A percentile compares a stretch with the other conserved stretches of the same genome.
Conservation (phyloP, 1,140 invertebrate genomes). For the Dinoponera quadriceps region DNA sequence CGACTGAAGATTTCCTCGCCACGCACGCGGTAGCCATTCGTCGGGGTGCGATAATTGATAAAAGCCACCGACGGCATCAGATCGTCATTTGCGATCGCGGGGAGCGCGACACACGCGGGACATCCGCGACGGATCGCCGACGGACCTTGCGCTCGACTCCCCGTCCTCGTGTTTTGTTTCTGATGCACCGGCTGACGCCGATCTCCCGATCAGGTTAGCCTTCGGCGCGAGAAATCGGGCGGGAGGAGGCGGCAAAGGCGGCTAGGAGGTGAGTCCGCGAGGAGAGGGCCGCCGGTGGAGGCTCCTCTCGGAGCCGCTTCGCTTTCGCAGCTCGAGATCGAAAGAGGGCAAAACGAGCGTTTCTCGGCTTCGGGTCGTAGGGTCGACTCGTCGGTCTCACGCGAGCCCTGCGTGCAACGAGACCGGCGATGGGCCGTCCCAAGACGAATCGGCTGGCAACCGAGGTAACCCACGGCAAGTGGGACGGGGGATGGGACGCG, state of each 20-base stretch:
- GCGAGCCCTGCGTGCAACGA: slow-evolving; percentile 75
- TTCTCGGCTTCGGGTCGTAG: slow-evolving; percentile 77
- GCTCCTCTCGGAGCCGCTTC: not conserved
- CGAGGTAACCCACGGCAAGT: slow-evolving; percentile 69
- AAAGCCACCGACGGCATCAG: not conserved
- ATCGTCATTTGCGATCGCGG: not conserved
- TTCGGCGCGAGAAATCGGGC: slow-evolving; percentile 55
- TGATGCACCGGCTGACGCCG: slow-evolving; percentile 28
- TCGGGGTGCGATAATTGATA: not conserved
- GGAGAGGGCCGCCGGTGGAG: slow-evolving; percentile 35
- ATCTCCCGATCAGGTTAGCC: slow-evolving; percentile 47
- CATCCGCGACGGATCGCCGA: not conserved
- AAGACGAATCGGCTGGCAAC: slow-evolving; percentile 73
- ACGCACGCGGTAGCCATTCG: not conserved
- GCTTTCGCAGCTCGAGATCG: slow-evolving; percentile 59
- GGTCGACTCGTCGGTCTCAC: slow-evolving; percentile 78
- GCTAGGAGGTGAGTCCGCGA: slow-evolving; percentile 34
- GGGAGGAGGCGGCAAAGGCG: slow-evolving; percentile 34
- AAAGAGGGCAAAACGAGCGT: slow-evolving; percentile 74
- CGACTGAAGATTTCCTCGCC: slow-evolving; percentile 17
- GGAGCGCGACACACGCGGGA: not conserved
- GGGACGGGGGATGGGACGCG: slow-evolving; percentile 39
- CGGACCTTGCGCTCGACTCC: not conserved
- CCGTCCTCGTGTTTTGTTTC: slow-evolving; percentile 34
- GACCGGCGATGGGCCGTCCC: slow-evolving; percentile 70